These are phyloP conservation scores for Botia almorhae DNA, from an alignment of 2,797 vertebrate genomes.

Conservation along the genomic window DNA sequence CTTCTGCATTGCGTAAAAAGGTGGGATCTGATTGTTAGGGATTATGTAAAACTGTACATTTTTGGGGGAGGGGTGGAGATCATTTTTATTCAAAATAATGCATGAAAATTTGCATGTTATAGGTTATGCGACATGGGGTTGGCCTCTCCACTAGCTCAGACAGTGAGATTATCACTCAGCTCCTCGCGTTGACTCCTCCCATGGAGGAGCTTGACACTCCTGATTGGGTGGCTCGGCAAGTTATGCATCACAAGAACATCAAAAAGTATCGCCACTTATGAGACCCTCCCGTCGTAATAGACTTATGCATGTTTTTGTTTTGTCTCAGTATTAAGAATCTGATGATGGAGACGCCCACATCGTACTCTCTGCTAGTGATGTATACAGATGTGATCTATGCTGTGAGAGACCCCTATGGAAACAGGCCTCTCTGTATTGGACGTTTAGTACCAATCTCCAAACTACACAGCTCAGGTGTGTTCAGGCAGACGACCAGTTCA, in stretches of 20 bases:
- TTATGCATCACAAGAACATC: neutral
- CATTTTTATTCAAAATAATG: neutral
- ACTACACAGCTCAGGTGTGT: constrained; percentile 82
- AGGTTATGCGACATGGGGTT: constrained; percentile 96
- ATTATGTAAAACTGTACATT: neutral
- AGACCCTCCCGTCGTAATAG: neutral
- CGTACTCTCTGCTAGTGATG: constrained; percentile 95
- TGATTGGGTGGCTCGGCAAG: constrained; percentile 96
- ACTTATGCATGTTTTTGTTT: neutral
- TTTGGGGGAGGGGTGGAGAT: neutral
- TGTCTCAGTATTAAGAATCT: constrained; percentile 91
- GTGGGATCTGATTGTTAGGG: constrained; percentile 64
- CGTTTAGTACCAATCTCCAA: constrained; percentile 89
- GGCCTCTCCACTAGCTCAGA: constrained; percentile 97
- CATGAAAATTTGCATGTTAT: constrained; percentile 36
- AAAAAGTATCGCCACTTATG: neutral
- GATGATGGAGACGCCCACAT: constrained; percentile 94
- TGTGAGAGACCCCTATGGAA: constrained; percentile 95
- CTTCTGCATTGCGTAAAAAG: constrained; percentile 86
- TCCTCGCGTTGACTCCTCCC: constrained; percentile 94
- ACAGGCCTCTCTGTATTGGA: constrained; percentile 93
- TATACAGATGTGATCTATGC: constrained; percentile 95
- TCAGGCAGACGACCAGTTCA: neutral
- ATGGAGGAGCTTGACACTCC: constrained; percentile 89
- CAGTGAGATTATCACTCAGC: constrained; percentile 96